Evolutionary conservation across 2,888 invertebrate species (phyloP).

Genomic region (Cryptophagus acutangulus): DNA sequence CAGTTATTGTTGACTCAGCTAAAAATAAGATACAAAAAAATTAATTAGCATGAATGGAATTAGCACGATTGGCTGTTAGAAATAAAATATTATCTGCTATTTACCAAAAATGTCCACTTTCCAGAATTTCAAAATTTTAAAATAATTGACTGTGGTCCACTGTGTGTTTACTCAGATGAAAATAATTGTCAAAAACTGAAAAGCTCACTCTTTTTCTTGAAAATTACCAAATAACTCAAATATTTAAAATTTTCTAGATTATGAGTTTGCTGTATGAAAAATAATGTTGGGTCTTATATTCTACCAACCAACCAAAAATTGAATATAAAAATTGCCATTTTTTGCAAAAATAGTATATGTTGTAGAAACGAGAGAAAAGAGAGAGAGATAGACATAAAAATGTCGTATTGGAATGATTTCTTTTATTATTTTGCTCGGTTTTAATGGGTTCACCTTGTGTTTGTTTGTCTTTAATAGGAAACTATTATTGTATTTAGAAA

Average conservation of each 20-base stretch:
- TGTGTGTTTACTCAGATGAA: too few species aligned
- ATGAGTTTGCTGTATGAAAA: neutral
- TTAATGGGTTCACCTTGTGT: slow-evolving; percentile 41
- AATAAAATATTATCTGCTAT: too few species aligned
- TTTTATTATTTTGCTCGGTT: too few species aligned
- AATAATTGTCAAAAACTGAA: neutral
- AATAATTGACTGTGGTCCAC: too few species aligned
- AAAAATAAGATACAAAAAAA: too few species aligned
- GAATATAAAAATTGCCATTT: slow-evolving; percentile 30
- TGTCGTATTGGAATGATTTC: too few species aligned
- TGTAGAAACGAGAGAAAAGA: slow-evolving; percentile 38
- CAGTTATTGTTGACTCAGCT: too few species aligned
- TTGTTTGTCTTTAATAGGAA: slow-evolving; percentile 41
- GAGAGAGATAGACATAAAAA: too few species aligned
- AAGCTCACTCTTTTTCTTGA: neutral
- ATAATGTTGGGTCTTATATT: neutral
- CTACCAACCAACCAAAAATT: slow-evolving; percentile 33
- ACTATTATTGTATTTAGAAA: slow-evolving; percentile 40
- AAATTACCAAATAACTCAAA: neutral
- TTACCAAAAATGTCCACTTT: too few species aligned
- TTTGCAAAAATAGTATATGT: slow-evolving; percentile 35
- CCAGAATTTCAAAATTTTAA: too few species aligned
- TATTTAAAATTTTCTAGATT: neutral
- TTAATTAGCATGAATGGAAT: too few species aligned
- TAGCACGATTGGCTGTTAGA: too few species aligned